These are phyloP conservation scores for Callyntrura guangdongensis DNA, from an alignment of 2,888 invertebrate genomes.

Conservation along the genomic window DNA sequence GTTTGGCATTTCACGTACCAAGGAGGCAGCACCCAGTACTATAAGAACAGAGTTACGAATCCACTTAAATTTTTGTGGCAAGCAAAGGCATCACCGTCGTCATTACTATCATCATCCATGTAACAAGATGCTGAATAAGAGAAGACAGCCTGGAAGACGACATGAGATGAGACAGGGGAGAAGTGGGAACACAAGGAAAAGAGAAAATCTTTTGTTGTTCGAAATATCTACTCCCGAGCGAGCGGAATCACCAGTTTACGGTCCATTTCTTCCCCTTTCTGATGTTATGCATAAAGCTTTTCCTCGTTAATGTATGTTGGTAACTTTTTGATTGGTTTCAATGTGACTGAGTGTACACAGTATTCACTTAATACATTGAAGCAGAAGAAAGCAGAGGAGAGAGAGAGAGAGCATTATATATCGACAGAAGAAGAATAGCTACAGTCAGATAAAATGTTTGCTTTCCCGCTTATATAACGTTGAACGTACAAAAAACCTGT, in stretches of 20 bases:
- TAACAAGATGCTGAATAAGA: constrained; percentile 54
- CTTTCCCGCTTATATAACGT: too few species aligned
- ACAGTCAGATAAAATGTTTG: not conserved
- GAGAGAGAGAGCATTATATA: not conserved
- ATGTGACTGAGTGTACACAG: not conserved
- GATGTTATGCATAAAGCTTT: constrained; percentile 47
- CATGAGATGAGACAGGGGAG: constrained; percentile 40
- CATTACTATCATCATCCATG: constrained; percentile 39
- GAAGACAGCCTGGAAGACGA: constrained; percentile 40
- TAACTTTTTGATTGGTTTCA: constrained; percentile 54
- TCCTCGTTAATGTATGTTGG: constrained; percentile 42
- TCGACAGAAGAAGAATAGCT: not conserved
- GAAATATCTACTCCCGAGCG: constrained; percentile 57
- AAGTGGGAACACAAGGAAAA: constrained; percentile 20
- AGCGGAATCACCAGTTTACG: constrained; percentile 83
- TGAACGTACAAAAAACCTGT: too few species aligned
- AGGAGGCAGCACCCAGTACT: not conserved
- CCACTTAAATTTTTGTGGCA: constrained; percentile 43
- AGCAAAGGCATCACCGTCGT: constrained; percentile 20
- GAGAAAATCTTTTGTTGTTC: constrained; percentile 75
- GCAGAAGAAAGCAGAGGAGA: not conserved
- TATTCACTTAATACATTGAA: not conserved
- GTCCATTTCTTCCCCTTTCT: constrained; percentile 82
- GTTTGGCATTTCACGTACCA: constrained; percentile 18
- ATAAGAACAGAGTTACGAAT: not conserved